A percentile compares a stretch with the other conserved stretches of the same genome.
Conservation (phyloP, 2,113 vertebrate genomes). For the Coptodon bakossiorum region DNA sequence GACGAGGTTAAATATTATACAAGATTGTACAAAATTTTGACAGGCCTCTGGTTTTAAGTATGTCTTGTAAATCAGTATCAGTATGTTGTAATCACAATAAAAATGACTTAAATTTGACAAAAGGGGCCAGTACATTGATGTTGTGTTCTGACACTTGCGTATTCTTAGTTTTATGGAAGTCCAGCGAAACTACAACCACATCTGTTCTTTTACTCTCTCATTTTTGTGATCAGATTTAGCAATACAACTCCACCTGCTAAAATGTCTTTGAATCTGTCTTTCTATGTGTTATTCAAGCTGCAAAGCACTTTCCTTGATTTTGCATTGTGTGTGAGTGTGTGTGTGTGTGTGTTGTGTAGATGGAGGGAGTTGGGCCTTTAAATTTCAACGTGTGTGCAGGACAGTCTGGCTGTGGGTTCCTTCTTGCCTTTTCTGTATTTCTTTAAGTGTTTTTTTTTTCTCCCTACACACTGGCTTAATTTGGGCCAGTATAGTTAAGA, state of each 20-base stretch:
- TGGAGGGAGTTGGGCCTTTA: background rate
- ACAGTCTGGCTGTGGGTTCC: background rate
- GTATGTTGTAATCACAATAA: background rate
- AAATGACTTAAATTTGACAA: background rate
- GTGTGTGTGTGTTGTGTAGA: background rate
- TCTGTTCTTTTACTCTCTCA: background rate
- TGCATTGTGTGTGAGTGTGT: background rate
- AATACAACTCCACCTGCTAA: background rate
- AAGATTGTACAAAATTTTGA: background rate
- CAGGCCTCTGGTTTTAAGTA: background rate
- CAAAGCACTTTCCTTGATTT: background rate
- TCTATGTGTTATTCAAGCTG: background rate
- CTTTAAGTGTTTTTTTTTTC: background rate
- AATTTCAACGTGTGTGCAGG: background rate
- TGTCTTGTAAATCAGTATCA: background rate
- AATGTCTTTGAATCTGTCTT: background rate
- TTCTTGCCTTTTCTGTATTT: background rate
- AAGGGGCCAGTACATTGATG: background rate
- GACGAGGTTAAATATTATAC: background rate
- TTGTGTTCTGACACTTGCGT: background rate
- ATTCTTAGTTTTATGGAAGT: background rate
- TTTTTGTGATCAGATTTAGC: background rate
- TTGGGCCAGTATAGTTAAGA: background rate
- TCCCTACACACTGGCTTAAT: background rate
- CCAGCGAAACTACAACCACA: background rate